Percentiles rank a stretch among this genome's conserved stretches.
Conservation (phyloP, 2,888 invertebrate genomes). For the Elmis aenea region DNA sequence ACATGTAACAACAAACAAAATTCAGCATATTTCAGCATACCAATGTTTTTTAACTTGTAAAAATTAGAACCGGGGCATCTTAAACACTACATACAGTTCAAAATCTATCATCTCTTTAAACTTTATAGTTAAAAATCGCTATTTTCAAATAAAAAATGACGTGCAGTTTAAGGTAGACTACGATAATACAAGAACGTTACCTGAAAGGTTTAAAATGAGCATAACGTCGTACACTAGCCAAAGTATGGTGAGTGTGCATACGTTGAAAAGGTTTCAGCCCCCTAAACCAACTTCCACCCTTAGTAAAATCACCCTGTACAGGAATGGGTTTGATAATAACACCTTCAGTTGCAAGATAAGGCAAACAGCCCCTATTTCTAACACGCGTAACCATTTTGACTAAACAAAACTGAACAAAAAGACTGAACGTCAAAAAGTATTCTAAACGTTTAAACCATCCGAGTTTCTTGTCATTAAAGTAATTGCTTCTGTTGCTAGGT, state of each 20-base stretch:
- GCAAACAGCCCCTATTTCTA: slow-evolving; percentile 41
- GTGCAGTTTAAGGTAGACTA: no score
- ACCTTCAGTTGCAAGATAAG: slow-evolving; percentile 49
- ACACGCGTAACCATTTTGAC: slow-evolving; percentile 18
- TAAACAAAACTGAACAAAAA: slow-evolving; percentile 2
- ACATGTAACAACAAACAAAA: no score
- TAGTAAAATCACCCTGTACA: slow-evolving; percentile 21
- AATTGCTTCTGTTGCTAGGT: slow-evolving; percentile 17
- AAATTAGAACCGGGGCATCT: no score
- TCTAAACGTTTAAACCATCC: no score
- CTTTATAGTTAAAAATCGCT: no score
- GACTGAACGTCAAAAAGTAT: no score
- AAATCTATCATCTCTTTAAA: no score
- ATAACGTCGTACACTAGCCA: slow-evolving; percentile 50
- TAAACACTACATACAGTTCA: no score
- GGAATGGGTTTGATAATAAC: slow-evolving; percentile 42
- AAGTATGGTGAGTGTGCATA: slow-evolving; percentile 51
- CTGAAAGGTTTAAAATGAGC: slow-evolving; percentile 43
- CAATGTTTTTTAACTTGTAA: no score
- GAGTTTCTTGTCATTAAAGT: no score
- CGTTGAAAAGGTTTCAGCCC: slow-evolving; percentile 45
- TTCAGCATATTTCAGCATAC: no score
- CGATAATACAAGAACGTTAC: slow-evolving; percentile 23
- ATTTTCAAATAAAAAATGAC: no score
- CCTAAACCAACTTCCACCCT: slow-evolving; percentile 40